Conservation (phyloP, 2,888 invertebrate genomes). For the Automeris io region DNA sequence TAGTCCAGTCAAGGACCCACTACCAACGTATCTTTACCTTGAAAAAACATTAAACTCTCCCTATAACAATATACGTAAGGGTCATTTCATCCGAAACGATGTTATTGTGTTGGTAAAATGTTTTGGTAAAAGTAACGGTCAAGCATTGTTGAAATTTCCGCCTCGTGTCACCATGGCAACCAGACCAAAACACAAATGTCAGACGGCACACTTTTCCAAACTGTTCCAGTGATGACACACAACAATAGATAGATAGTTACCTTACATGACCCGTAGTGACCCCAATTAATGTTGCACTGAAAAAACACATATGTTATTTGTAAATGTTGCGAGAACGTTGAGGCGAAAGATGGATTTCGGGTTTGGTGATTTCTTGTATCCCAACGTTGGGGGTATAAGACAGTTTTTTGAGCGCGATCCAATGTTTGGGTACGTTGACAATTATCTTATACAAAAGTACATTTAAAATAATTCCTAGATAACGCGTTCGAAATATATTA, state of each 20-base stretch:
- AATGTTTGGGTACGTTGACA: constrained; percentile 46
- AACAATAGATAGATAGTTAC: constrained; percentile 29
- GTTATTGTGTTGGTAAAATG: neutral
- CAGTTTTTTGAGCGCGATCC: constrained; percentile 55
- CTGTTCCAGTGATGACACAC: constrained; percentile 51
- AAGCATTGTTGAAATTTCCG: constrained; percentile 40
- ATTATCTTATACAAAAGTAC: too few relatives aligned
- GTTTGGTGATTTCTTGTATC: constrained; percentile 58
- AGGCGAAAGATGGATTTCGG: constrained; percentile 61
- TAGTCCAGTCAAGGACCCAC: constrained; percentile 47
- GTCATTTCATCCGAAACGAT: constrained; percentile 14
- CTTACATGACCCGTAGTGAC: constrained; percentile 21
- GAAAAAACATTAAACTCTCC: constrained; percentile 12
- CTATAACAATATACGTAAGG: constrained; percentile 20
- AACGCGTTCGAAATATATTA: too few relatives aligned
- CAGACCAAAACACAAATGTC: constrained; percentile 54
- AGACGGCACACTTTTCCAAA: constrained; percentile 48
- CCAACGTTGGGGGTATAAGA: constrained; percentile 54
- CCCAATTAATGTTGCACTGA: constrained; percentile 20
- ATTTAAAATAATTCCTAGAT: neutral
- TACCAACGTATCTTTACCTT: constrained; percentile 13
- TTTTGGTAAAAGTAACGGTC: constrained; percentile 14
- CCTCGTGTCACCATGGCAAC: constrained; percentile 48
- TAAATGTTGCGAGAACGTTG: constrained; percentile 32
- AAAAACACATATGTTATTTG: constrained; percentile 29